phyloP scores from a whole-genome alignment of 2,797 vertebrate species.

The Falco cherrug region DNA sequence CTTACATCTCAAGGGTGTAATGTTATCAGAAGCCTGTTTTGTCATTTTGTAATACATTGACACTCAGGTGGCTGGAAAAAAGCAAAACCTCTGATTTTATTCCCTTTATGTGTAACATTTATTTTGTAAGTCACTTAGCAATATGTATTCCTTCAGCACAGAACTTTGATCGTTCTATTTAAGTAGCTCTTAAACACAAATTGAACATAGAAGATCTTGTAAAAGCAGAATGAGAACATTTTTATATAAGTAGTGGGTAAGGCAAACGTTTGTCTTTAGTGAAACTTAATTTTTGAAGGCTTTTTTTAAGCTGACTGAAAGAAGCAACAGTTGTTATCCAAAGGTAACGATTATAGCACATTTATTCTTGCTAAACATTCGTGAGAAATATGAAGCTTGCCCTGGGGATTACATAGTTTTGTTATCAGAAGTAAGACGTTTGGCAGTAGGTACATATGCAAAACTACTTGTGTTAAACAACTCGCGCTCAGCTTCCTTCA shows the following conservation, averaged over 20 bases:
- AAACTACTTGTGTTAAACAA: background rate
- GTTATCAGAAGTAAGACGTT: background rate
- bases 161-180: background rate
- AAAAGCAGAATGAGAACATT: background rate
- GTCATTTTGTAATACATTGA: background rate
- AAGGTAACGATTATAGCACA: background rate
- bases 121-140: background rate
- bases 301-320: background rate
- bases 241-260: background rate
- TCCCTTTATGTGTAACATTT: background rate
- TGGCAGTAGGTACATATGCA: background rate
- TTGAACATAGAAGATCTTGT: background rate
- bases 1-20: background rate
- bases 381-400: background rate
- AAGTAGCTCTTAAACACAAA: background rate
- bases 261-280: background rate
- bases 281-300: background rate
- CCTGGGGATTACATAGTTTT: background rate
- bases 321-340: background rate
- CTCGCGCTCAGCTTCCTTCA: background rate
- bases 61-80: background rate
- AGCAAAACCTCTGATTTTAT: background rate
- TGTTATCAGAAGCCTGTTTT: background rate
- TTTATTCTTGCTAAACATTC: background rate
- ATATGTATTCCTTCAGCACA: background rate